A percentile compares a stretch with the other conserved stretches of the same genome.
Evolutionary conservation across 2,113 vertebrate genomes (phyloP).

Genomic region (Recurvirostra avosetta): DNA sequence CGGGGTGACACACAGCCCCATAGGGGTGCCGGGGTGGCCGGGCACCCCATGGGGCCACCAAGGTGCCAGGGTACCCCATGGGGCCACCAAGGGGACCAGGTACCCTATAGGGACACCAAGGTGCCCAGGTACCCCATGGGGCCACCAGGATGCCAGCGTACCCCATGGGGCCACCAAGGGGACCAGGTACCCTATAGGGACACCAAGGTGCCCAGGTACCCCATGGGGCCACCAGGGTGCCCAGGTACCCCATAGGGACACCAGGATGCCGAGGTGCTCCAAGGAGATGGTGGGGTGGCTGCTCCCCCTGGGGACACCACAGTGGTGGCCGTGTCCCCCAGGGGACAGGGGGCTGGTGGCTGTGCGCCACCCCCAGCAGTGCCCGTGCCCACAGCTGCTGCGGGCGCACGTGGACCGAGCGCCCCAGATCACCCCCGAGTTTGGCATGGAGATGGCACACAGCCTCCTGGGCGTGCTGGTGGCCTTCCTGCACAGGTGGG

Average conservation of each 20-base stretch:
- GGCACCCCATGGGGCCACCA: no score
- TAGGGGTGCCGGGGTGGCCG: no score
- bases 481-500: constrained; percentile 87
- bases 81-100: no score
- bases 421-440: constrained; percentile 78
- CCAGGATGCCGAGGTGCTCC: background rate
- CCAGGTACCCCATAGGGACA: no score
- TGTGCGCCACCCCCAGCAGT: rapidly evolving
- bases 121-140: no score
- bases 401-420: constrained; percentile 86
- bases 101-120: no score
- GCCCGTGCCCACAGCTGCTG: constrained; percentile 73
- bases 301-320: background rate
- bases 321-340: rapidly evolving
- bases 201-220: no score
- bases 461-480: constrained; percentile 85
- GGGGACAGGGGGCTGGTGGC: background rate
- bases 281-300: background rate
- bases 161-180: no score
- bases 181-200: no score
- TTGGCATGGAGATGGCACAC: constrained; percentile 83
- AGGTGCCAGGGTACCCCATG: background rate
- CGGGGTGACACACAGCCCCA: rapidly evolving
- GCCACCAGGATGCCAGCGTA: no score
- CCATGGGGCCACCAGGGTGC: no score